phyloP scores from a whole-genome alignment of 2,113 vertebrate species.

The Galeopterus variegatus region DNA sequence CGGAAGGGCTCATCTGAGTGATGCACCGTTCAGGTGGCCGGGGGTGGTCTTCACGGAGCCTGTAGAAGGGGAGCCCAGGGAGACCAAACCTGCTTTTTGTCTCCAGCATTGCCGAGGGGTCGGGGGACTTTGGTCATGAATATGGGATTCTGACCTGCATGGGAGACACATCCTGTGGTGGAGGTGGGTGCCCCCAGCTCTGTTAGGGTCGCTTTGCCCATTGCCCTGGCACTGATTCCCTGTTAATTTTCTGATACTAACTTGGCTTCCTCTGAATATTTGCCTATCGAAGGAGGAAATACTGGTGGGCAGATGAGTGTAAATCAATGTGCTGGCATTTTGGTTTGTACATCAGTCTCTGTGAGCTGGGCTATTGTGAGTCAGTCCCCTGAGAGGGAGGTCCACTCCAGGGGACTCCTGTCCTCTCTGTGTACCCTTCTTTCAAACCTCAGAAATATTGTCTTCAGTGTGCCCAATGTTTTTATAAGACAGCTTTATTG shows the following conservation, averaged over 20 bases:
- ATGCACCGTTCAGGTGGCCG: neutral
- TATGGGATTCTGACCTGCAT: neutral
- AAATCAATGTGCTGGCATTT: neutral
- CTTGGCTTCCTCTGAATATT: neutral
- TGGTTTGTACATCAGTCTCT: neutral
- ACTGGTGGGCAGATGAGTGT: neutral
- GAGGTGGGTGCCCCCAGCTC: neutral
- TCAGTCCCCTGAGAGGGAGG: neutral
- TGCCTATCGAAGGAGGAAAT: neutral
- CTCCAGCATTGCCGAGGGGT: neutral
- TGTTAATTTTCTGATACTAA: neutral
- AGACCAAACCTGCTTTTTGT: neutral
- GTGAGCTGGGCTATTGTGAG: neutral
- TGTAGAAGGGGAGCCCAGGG: neutral
- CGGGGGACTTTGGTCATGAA: neutral
- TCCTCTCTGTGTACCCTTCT: neutral
- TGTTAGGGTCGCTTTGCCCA: neutral
- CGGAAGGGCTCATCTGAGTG: neutral
- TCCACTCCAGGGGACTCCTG: neutral
- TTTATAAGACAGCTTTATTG: no score
- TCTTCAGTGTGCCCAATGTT: no score
- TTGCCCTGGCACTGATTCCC: neutral
- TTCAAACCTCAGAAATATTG: no score
- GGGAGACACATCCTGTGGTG: neutral
- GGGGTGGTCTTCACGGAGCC: neutral